Evolutionary conservation across 1,140 invertebrate species (phyloP), one percentile per base, ranked within the genome.

Genomic region (Zaprionus ornatus): DNA sequence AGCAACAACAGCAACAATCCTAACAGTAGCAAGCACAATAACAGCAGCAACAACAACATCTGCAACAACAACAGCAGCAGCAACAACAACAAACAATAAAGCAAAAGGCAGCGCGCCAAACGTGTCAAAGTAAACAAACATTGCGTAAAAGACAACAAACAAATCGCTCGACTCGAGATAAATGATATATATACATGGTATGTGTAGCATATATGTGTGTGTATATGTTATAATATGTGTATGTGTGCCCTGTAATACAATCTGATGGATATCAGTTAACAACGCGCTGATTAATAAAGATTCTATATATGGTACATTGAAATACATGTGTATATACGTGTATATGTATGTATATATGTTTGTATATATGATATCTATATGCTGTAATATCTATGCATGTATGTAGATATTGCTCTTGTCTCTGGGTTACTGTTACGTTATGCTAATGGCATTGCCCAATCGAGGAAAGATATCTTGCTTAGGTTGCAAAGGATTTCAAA

Each of bases 91-190:
- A 40, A 57, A 7, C 19, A 40, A n/a, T 23, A 55, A 45, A 37
- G 52, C n/a, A 64, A 4, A 54, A 52, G 17, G n/a, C 29, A 54
- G 27, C 35, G 23, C 48, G 17, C 69, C 61, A 45, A 79, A 82
- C 76, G 80, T 75, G 80, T 82, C 80, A 74, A 79, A 82, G 69
- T 83, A 82, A 82, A 83, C 67, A 82, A 82, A 82, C 80, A 82
- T 82, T 69, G 50, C 42, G 59, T 59, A 45, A 73, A 64, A 40
- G 63, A 67, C 70, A 37, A 73, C 48, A 77, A 74, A 68, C 63
- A 79, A 67, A 73, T 73, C 45, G 63, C 32, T 48, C 10, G 37
- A 63, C 15, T 35, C 40, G 10, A 54, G 63, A 59, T 60, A 54
- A 66, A 73, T 37, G 42, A 10, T 17, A 61, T 45, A 45, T 27